These are phyloP conservation scores for Lottia gigantea DNA, from an alignment of 2,888 invertebrate genomes.

Conservation along the genomic window DNA sequence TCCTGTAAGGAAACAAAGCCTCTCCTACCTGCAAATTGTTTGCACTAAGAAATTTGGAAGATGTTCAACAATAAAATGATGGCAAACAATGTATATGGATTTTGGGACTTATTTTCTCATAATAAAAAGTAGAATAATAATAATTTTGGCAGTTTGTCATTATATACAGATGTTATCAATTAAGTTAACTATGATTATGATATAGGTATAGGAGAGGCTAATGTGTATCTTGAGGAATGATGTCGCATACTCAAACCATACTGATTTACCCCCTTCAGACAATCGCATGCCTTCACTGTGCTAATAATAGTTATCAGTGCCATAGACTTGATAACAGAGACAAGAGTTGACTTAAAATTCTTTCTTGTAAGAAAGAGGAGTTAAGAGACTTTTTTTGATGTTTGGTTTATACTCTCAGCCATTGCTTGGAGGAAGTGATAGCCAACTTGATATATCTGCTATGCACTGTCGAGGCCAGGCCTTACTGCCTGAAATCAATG, in stretches of 20 bases:
- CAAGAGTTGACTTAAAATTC: too few species aligned
- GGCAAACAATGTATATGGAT: not conserved
- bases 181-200: not conserved
- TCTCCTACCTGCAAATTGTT: not conserved
- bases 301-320: not conserved
- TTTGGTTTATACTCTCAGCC: not conserved
- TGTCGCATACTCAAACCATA: too few species aligned
- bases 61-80: not conserved
- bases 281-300: too few species aligned
- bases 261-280: too few species aligned
- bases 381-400: not conserved
- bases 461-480: constrained; percentile 2
- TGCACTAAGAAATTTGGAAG: constrained; percentile 1
- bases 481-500: not conserved
- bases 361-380: too few species aligned
- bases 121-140: not conserved
- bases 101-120: too few species aligned
- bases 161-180: not conserved
- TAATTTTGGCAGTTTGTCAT: not conserved
- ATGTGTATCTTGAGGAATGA: too few species aligned
- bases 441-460: too few species aligned
- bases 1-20: too few species aligned
- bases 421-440: too few species aligned
- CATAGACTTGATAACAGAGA: not conserved
- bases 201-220: not conserved